These are phyloP conservation scores for Rotaria magnacalcarata DNA, from an alignment of 2,888 invertebrate genomes.

Conservation along the genomic window DNA sequence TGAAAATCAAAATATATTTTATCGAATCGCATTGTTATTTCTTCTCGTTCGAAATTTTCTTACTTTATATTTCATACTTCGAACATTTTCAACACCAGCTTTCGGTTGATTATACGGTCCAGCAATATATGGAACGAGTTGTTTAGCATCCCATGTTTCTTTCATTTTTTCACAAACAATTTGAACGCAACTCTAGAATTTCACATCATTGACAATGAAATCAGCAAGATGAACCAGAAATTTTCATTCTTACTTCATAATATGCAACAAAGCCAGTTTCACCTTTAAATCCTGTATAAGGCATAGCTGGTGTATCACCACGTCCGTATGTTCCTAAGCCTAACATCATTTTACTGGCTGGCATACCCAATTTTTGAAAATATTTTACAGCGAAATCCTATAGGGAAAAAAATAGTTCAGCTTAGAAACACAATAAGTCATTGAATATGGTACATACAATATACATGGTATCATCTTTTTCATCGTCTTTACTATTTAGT, in stretches of 20 bases:
- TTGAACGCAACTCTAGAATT: slow-evolving; percentile 47
- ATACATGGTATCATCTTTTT: neutral
- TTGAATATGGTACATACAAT: neutral
- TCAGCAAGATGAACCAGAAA: neutral
- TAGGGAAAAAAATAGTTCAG: neutral
- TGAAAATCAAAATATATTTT: neutral
- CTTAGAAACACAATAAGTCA: neutral
- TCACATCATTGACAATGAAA: neutral
- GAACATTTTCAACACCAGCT: slow-evolving; percentile 47
- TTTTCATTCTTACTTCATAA: slow-evolving; percentile 69
- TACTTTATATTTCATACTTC: slow-evolving; percentile 46
- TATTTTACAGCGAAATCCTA: slow-evolving; percentile 46
- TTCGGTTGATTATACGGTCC: slow-evolving; percentile 46
- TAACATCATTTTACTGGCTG: slow-evolving; percentile 46
- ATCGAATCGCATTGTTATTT: neutral
- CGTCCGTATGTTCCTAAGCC: slow-evolving; percentile 47
- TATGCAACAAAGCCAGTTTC: slow-evolving; percentile 88
- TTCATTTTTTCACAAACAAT: slow-evolving; percentile 47
- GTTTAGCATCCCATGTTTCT: slow-evolving; percentile 49
- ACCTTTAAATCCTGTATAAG: slow-evolving; percentile 47
- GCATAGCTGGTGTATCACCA: slow-evolving; percentile 46
- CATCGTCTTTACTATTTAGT: slow-evolving; percentile 42
- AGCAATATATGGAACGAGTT: slow-evolving; percentile 60
- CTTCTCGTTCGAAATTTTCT: neutral
- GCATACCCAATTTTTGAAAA: slow-evolving; percentile 45